Percentiles rank a stretch among this genome's conserved stretches.
Evolutionary conservation across 2,888 invertebrate genomes (phyloP).

Genomic region (Hypomecis atomaria): DNA sequence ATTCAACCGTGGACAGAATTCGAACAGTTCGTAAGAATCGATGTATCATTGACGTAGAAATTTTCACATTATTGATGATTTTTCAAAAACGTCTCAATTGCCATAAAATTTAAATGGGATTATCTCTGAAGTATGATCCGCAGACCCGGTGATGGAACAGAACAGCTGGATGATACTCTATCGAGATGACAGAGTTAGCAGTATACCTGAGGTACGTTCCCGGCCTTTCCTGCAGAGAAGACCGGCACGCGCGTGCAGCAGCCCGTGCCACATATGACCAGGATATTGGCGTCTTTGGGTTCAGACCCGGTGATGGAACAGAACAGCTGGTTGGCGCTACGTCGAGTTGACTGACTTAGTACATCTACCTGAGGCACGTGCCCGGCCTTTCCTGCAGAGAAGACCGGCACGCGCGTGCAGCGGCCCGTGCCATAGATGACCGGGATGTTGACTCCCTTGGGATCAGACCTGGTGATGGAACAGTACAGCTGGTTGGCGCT

Average conservation of each 20-base stretch:
- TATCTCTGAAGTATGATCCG: too few species aligned
- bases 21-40: too few species aligned
- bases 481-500: conserved; percentile 76
- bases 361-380: conserved; percentile 67
- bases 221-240: conserved; percentile 65
- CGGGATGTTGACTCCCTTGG: conserved; percentile 54
- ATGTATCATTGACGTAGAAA: too few species aligned
- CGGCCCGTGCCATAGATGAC: conserved; percentile 72
- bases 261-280: conserved; percentile 71
- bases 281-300: conserved; percentile 53
- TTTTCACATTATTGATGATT: too few species aligned
- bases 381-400: conserved; percentile 63
- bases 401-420: conserved; percentile 74
- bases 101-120: not conserved
- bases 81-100: too few species aligned
- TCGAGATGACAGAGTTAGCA: not conserved
- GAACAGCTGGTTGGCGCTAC: conserved; percentile 77
- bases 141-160: too few species aligned
- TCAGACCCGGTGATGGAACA: conserved; percentile 63
- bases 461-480: conserved; percentile 62
- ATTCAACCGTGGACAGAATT: too few species aligned
- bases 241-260: conserved; percentile 74
- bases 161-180: too few species aligned
- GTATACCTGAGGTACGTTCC: conserved; percentile 62
- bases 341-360: conserved; percentile 72